Evolutionary conservation across 1,140 invertebrate species (phyloP).

Genomic region (Archivesica marissinica): DNA sequence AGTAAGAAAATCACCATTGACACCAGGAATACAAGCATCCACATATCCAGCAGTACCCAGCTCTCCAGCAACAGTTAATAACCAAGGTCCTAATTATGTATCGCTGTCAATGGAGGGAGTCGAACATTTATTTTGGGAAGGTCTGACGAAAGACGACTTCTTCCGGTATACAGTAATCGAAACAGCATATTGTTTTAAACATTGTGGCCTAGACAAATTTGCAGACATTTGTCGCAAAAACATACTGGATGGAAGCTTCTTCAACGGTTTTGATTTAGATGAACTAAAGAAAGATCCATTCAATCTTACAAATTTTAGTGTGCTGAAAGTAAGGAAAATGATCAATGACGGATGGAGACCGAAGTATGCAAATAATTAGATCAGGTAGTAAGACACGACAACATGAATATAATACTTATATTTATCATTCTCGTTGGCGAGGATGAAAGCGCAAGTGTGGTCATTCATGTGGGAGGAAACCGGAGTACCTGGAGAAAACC

Average conservation of each 20-base stretch:
- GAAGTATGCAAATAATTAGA: neutral
- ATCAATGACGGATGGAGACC: constrained; percentile 29
- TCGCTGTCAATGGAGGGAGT: neutral
- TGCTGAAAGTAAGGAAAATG: constrained; percentile 24
- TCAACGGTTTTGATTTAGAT: neutral
- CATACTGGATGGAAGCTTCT: constrained; percentile 29
- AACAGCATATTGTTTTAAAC: neutral
- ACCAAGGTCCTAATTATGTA: neutral
- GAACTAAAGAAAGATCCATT: constrained; percentile 16
- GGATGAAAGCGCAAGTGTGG: too few species aligned
- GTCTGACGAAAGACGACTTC: constrained; percentile 5
- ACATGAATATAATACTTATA: too few species aligned
- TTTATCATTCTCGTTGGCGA: too few species aligned
- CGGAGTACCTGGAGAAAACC: too few species aligned
- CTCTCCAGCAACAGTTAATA: neutral
- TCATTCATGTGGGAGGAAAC: too few species aligned
- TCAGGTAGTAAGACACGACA: too few species aligned
- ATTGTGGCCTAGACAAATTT: constrained; percentile 8
- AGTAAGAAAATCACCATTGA: neutral
- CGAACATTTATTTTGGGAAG: neutral
- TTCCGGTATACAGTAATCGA: constrained; percentile 9
- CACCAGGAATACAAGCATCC: neutral
- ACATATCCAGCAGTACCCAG: neutral
- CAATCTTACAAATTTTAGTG: neutral
- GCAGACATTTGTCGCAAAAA: neutral